A percentile compares a stretch with the other conserved stretches of the same genome.
Conservation (phyloP, 2,113 vertebrate species). For the Quiscalus mexicanus region DNA sequence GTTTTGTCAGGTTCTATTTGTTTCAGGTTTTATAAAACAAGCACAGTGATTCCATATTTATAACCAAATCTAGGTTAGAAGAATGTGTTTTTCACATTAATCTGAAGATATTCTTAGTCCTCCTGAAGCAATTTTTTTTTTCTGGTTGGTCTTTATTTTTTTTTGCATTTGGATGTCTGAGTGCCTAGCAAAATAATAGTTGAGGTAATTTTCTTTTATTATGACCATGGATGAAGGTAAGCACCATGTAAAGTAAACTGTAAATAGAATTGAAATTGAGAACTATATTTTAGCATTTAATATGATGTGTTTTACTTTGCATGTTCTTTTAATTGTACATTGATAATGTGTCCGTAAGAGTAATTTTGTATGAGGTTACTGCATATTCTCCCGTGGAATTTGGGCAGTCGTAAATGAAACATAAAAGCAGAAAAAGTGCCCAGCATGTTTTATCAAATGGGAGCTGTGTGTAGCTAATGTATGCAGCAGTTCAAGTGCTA, state of each 20-base stretch:
- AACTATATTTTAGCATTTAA: background rate
- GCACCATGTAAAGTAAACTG: background rate
- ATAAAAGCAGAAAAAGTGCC: slow-evolving; percentile 51
- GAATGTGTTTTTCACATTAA: background rate
- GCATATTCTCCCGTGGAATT: background rate
- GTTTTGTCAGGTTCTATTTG: slow-evolving; percentile 29
- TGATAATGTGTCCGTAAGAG: background rate
- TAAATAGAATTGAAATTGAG: background rate
- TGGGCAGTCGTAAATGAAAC: slow-evolving; percentile 35
- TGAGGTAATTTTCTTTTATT: background rate
- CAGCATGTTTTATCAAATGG: slow-evolving; percentile 42
- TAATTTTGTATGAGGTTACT: background rate
- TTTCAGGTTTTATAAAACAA: background rate
- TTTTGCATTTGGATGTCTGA: background rate
- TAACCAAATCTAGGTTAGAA: background rate
- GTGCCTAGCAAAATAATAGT: background rate
- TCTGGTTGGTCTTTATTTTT: background rate
- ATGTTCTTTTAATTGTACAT: background rate
- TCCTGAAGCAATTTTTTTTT: background rate
- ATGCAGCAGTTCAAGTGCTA: slow-evolving; percentile 78
- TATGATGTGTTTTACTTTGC: background rate
- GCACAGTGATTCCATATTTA: background rate
- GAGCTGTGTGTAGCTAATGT: slow-evolving; percentile 75
- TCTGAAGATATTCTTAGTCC: background rate
- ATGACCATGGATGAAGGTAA: background rate